Percentiles rank a stretch among this genome's conserved stretches.
Conservation (phyloP, 2,797 vertebrate species). For the Peromyscus eremicus region DNA sequence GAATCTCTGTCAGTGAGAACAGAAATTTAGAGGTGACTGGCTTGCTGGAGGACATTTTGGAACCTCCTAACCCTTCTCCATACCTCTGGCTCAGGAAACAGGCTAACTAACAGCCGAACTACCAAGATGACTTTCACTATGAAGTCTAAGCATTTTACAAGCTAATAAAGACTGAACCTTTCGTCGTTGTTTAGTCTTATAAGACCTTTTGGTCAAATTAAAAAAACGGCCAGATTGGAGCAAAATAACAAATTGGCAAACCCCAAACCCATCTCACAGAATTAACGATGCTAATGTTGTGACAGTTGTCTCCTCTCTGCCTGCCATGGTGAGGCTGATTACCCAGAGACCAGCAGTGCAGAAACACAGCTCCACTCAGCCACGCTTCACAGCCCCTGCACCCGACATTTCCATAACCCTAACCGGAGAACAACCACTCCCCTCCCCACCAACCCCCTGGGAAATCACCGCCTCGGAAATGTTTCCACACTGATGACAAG, state of each 20-base stretch:
- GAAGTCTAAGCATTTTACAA: constrained; percentile 49
- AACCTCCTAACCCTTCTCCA: not conserved
- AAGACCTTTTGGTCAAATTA: constrained; percentile 49
- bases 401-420: constrained; percentile 53
- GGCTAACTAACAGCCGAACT: not conserved
- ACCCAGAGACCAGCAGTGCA: not conserved
- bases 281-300: constrained; percentile 58
- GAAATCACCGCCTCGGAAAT: constrained; percentile 58
- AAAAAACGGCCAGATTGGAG: constrained; percentile 42
- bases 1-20: not conserved
- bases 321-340: not conserved
- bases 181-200: constrained; percentile 6
- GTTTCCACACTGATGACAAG: constrained; percentile 63
- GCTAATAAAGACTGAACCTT: not conserved
- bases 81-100: not conserved
- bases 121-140: constrained; percentile 13
- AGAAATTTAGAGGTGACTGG: not conserved
- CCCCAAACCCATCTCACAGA: constrained; percentile 47
- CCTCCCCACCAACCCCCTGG: not conserved
- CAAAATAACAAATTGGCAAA: constrained; percentile 50
- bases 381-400: not conserved
- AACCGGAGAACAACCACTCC: constrained; percentile 46
- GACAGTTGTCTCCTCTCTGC: constrained; percentile 54
- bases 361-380: not conserved
- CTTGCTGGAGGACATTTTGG: not conserved